Conservation (phyloP, 1,140 invertebrate species). For the Lethocerus indicus region DNA sequence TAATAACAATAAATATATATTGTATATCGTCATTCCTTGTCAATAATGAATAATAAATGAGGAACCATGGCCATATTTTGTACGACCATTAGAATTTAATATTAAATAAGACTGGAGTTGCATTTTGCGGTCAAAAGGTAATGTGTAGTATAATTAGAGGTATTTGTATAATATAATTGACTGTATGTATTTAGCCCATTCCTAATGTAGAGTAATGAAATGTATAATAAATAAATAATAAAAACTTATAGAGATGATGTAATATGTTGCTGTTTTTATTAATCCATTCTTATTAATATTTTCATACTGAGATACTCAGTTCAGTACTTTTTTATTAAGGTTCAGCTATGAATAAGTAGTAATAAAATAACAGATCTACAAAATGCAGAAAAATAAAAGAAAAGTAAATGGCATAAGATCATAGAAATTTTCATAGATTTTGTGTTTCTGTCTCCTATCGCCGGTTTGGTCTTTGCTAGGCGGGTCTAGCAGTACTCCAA, state of each 20-base stretch:
- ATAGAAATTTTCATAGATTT: too few relatives aligned
- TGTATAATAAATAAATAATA: conserved; percentile 9
- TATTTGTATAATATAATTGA: conserved; percentile 10
- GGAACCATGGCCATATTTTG: background rate
- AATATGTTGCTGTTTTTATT: background rate
- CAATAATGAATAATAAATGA: background rate
- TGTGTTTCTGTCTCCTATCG: too few relatives aligned
- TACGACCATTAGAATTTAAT: conserved; percentile 4
- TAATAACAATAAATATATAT: background rate
- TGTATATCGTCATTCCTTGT: background rate
- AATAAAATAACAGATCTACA: too few relatives aligned
- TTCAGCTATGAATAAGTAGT: too few relatives aligned
- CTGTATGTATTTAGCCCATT: conserved; percentile 9
- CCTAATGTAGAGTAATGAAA: conserved; percentile 1
- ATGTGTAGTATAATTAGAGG: background rate
- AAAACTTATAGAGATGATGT: background rate
- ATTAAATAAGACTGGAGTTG: conserved; percentile 10
- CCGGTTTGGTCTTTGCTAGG: too few relatives aligned
- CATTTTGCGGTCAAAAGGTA: conserved; percentile 6
- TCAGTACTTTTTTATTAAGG: too few relatives aligned
- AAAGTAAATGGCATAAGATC: too few relatives aligned
- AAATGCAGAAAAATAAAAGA: too few relatives aligned
- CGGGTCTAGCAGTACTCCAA: too few relatives aligned
- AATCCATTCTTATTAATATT: too few relatives aligned
- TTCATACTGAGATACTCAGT: too few relatives aligned